Conservation (phyloP, 2,113 vertebrate genomes). For the Pelusios castaneus region DNA sequence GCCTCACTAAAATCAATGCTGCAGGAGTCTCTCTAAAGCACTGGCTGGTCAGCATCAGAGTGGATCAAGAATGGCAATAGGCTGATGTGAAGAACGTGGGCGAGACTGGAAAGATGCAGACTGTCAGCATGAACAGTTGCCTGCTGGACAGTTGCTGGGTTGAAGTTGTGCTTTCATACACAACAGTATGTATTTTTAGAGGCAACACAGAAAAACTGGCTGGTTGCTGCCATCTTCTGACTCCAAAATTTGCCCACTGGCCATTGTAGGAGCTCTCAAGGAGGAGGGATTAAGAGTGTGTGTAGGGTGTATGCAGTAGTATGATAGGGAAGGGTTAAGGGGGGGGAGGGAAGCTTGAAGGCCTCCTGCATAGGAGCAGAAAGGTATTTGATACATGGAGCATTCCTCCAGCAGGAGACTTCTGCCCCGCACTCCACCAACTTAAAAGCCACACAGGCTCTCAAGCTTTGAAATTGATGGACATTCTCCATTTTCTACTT, state of each 20-base stretch:
- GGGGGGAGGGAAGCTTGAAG: not conserved
- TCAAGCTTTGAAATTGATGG: conserved; percentile 59
- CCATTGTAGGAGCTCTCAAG: conserved; percentile 15
- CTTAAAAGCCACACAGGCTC: not conserved
- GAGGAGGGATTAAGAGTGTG: conserved; percentile 37
- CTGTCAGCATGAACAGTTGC: not conserved
- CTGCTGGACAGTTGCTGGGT: not conserved
- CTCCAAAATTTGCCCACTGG: conserved; percentile 25
- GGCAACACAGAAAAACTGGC: not conserved
- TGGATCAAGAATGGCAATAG: conserved; percentile 67
- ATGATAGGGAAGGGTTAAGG: not conserved
- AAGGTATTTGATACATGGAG: not conserved
- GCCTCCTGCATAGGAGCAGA: fast-evolving
- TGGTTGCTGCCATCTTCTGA: conserved; percentile 68
- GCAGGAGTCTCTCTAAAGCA: conserved; percentile 69
- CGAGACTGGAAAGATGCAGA: not conserved
- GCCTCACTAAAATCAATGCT: conserved; percentile 71
- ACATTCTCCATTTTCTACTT: conserved; percentile 50
- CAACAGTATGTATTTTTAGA: not conserved
- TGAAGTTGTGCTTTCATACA: conserved; percentile 10
- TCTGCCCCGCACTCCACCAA: not conserved
- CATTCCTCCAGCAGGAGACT: conserved; percentile 35
- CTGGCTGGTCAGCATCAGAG: conserved; percentile 62
- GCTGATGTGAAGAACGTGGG: conserved; percentile 55
- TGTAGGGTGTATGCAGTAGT: not conserved